Base-by-base conservation (phyloP, 2,113 vertebrate genomes). In the Cololabis saira region DNA sequence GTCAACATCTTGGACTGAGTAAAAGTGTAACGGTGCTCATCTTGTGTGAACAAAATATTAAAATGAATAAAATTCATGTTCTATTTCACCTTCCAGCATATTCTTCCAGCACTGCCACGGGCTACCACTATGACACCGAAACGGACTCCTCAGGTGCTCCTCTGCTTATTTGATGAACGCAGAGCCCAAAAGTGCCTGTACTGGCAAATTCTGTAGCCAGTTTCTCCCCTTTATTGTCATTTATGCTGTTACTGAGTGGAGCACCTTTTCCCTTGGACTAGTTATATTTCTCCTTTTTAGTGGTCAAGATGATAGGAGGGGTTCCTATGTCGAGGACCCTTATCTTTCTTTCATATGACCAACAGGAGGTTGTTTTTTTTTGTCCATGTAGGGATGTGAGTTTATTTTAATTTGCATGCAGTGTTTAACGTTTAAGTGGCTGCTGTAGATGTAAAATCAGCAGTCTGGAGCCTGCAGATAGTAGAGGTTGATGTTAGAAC, bases 81-180 rank as follows among this genome's bases (percentile, higher is more conserved):
- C 17, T 43, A 12, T 56, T 43, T 45, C 5, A 22, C 54, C 42
- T 48, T 19, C 15, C 73, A 92, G 91, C 67, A 5, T 86, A 88
- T 53, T 90, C 88, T 37, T 92, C 92, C 91, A 93, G 93, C 76
- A 91, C 90, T 58, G 84, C 91, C 17, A 68, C 90, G 13, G 94
- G 89, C 77, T 96, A 94, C 80, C 93, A 93, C 73, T 94, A 95
- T 12, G 94, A 95, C 84, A 95, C 94, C 0, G 95, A 96, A 83
- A 95, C 93, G 5, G 93, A 98, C 83, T 98, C 94, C 0, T 98
- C 97, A 0, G 98, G 96, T 12, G 93, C 95, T 7, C 96, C 96
- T 14, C 91, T 99, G 81, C 93, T 99, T 47, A 68, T 88, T 68
- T 90, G 78, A 76, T 55, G 58, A 8, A 45, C 12, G 10, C 19